Evolutionary conservation across 1,140 invertebrate genomes (phyloP), one percentile per base, ranked within the genome.

Genomic region (Diploscapter pachys): DNA sequence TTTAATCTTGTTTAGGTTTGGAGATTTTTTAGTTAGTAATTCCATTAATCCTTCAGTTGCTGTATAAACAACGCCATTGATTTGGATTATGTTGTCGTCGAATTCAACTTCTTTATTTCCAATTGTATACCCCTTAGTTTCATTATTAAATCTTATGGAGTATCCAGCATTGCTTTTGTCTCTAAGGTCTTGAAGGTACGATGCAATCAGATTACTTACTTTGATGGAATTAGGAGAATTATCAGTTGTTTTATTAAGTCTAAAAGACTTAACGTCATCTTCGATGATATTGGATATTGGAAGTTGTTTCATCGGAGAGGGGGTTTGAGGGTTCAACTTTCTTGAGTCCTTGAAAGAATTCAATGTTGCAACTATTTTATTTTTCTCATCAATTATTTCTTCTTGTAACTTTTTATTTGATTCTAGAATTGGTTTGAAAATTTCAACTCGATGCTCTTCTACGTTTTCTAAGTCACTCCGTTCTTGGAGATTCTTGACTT

Each of bases 381-480:
- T 76, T 53, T 65, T 54, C 48, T 76, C 75, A 48, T 76, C 63
- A 52, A 77, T 76, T 5, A 76, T 76, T 51, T 76, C 75, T 31
- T 76, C 57, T 76, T 78, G 76, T 3, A 78, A 65, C 63, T 79
- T 72, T 79, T 80, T 59, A 63, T 78, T 79, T 3, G 75, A 79
- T 73, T 78, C 76, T 53, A 79, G 52, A 62, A 78, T 78, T 2
- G 75, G 76, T 78, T 78, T 78, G 51, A 78, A 78, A 49, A 78
- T 8, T 76, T 78, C 75, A 13, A 71, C 59, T 79, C 75, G 68
- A 73, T 78, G 13, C n/a, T 70, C 56, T 80, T 80, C 78, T 13
- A 78, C 48, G 62, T 79, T 13, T 51, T 78, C 64, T 50, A 71
- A 57, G 31, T 57, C 54, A 53, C 69, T 63, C 31, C 64, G 53